Percentiles rank a stretch among this genome's conserved stretches.
Evolutionary conservation across 1,140 invertebrate genomes (phyloP).

Genomic region (Brachionus asplanchnoidis): DNA sequence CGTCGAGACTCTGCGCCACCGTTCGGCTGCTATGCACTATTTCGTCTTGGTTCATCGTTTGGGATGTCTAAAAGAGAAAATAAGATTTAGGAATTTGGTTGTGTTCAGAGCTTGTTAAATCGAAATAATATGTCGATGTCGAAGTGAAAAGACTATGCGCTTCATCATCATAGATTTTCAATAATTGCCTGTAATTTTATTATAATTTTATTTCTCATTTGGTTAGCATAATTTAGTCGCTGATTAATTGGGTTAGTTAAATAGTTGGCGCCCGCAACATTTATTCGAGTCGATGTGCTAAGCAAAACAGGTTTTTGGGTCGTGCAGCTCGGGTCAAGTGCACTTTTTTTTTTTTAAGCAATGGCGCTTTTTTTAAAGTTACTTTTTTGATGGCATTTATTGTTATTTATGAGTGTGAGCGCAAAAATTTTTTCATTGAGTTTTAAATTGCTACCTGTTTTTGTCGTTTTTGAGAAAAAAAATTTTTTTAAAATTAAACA

Average conservation of each 20-base stretch:
- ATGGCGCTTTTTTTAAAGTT: too few relatives aligned
- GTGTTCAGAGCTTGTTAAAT: background rate
- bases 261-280: background rate
- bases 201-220: slow-evolving; percentile 1
- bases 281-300: background rate
- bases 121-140: background rate
- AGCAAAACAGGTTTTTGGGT: background rate
- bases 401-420: too few relatives aligned
- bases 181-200: background rate
- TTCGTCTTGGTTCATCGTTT: slow-evolving; percentile 36
- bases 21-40: background rate
- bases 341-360: background rate
- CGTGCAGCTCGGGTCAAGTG: background rate
- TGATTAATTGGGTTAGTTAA: background rate
- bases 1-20: slow-evolving; percentile 19
- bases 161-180: slow-evolving; percentile 15
- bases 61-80: background rate
- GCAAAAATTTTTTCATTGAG: too few relatives aligned
- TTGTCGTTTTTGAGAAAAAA: too few relatives aligned
- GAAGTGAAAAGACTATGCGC: background rate
- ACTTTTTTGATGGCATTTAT: too few relatives aligned
- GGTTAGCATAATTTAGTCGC: background rate
- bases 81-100: too few relatives aligned
- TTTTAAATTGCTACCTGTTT: too few relatives aligned
- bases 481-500: too few relatives aligned